Percentiles rank a stretch among this genome's conserved stretches.
These are phyloP conservation scores for Willowsia nigromaculata DNA, from an alignment of 2,888 invertebrate genomes.

Conservation along the genomic window DNA sequence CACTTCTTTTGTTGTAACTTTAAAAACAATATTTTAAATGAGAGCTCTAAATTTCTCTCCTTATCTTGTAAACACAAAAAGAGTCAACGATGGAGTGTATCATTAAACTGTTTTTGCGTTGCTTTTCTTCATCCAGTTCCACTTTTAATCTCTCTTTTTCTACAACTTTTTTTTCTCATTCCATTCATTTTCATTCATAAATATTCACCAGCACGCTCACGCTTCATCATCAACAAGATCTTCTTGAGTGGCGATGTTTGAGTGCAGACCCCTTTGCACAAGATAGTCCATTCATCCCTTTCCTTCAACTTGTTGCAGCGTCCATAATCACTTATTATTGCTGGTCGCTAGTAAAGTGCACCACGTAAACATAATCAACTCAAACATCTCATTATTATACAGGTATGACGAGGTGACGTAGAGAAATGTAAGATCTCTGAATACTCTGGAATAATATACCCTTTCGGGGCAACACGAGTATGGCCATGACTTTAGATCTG, in stretches of 20 bases:
- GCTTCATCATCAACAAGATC: background rate
- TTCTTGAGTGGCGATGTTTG: background rate
- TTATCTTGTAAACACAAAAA: too few relatives aligned
- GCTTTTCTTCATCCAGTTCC: background rate
- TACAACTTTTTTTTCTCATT: background rate
- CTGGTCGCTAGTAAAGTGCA: too few relatives aligned
- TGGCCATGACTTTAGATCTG: background rate
- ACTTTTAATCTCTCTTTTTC: too few relatives aligned
- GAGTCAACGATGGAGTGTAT: too few relatives aligned
- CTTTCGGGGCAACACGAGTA: background rate
- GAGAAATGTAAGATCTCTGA: too few relatives aligned
- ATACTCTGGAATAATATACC: background rate
- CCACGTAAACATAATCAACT: background rate
- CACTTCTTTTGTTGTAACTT: too few relatives aligned
- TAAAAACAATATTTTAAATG: too few relatives aligned
- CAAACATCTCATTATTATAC: too few relatives aligned
- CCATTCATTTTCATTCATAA: slow-evolving; percentile 24
- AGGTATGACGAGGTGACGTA: too few relatives aligned
- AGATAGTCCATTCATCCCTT: background rate
- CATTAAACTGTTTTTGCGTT: background rate
- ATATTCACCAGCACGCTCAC: background rate
- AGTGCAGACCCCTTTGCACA: background rate
- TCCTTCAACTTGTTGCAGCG: too few relatives aligned
- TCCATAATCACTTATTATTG: too few relatives aligned
- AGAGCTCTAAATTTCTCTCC: too few relatives aligned